These are phyloP conservation scores for Rhabdomys dilectus DNA, from an alignment of 2,113 vertebrate species.

Conservation along the genomic window DNA sequence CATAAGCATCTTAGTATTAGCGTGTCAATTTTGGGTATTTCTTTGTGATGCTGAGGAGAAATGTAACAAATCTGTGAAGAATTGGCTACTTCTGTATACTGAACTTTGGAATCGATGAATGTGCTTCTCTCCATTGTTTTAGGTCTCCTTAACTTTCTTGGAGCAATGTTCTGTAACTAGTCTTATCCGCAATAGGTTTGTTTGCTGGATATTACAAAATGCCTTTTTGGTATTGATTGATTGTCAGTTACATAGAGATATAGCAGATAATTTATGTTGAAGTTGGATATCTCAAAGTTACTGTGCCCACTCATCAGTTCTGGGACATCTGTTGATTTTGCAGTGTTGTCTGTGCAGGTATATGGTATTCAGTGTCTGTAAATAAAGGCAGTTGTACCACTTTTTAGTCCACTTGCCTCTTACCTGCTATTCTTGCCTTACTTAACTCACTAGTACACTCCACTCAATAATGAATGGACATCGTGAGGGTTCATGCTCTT, in stretches of 20 bases:
- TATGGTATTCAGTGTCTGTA: background rate
- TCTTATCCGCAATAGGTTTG: background rate
- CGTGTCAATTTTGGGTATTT: background rate
- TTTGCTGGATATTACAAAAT: background rate
- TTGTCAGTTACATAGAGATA: background rate
- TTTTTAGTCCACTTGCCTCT: background rate
- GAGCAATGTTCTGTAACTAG: background rate
- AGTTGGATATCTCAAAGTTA: background rate
- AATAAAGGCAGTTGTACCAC: background rate
- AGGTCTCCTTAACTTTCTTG: background rate
- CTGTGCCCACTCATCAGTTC: background rate
- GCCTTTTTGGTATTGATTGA: background rate
- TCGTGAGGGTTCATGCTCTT: background rate
- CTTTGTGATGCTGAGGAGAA: background rate
- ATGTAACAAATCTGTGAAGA: background rate
- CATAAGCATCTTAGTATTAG: background rate
- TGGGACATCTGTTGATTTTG: background rate
- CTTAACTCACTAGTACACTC: background rate
- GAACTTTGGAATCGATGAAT: background rate
- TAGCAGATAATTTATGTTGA: background rate
- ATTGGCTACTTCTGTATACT: background rate
- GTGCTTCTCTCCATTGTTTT: background rate
- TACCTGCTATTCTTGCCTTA: background rate
- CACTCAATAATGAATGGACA: background rate
- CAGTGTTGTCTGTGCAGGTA: background rate